Evolutionary conservation across 2,113 vertebrate species (phyloP).

Genomic region (Periophthalmodon schlosseri): DNA sequence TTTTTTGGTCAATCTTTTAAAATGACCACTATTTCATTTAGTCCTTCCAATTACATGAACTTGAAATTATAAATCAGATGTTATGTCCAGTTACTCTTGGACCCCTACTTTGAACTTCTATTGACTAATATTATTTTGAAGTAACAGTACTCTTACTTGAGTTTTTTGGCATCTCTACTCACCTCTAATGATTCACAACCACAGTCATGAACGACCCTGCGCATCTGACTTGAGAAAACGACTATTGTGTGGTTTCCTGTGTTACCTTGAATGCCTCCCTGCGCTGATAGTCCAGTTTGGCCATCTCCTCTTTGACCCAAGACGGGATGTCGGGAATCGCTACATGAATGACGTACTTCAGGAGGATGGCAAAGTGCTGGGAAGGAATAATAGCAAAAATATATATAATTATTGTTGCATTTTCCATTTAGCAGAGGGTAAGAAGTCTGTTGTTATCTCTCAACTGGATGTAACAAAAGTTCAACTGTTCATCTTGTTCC

Average conservation of each 20-base stretch:
- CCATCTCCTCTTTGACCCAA: conserved; percentile 95
- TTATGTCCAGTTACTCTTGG: too few relatives aligned
- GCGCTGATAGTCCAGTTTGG: conserved; percentile 93
- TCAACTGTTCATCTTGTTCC: too few relatives aligned
- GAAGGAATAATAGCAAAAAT: neutral
- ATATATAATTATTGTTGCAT: neutral
- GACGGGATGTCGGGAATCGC: conserved; percentile 91
- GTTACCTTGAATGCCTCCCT: conserved; percentile 94
- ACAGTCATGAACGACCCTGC: neutral
- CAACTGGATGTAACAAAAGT: too few relatives aligned
- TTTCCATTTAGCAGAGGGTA: neutral
- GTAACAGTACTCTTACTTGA: too few relatives aligned
- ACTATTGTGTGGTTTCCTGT: neutral
- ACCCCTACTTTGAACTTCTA: too few relatives aligned
- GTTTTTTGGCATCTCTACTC: too few relatives aligned
- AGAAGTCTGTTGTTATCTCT: too few relatives aligned
- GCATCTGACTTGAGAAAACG: neutral
- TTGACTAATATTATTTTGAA: too few relatives aligned
- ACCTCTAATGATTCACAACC: neutral
- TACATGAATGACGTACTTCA: conserved; percentile 94
- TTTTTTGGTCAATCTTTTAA: too few relatives aligned
- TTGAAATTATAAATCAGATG: too few relatives aligned
- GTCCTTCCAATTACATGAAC: too few relatives aligned
- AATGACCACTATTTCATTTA: too few relatives aligned
- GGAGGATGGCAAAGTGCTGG: conserved; percentile 92